These are phyloP conservation scores for Halcyon badia DNA, from an alignment of 2,797 vertebrate genomes.

Conservation along the genomic window DNA sequence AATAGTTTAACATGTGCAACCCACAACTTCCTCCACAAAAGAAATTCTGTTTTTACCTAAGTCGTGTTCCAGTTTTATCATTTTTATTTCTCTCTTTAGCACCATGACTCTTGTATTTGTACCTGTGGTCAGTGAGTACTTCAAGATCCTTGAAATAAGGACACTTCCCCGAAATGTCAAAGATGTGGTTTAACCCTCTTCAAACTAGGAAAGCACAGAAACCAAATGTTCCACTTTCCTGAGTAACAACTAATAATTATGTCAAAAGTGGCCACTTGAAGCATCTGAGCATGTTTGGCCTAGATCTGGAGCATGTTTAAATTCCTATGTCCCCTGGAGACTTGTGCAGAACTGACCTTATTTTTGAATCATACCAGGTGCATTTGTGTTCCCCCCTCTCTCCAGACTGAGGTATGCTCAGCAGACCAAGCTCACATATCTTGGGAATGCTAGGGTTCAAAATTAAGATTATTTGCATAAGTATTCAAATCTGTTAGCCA, in stretches of 20 bases:
- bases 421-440: not conserved
- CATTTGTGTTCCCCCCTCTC: not conserved
- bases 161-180: not conserved
- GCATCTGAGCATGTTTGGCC: rapidly evolving
- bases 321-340: not conserved
- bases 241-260: not conserved
- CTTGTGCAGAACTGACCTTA: not conserved
- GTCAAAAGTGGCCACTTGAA: not conserved
- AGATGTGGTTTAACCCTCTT: not conserved
- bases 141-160: not conserved
- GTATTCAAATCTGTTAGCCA: not conserved
- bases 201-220: not conserved
- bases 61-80: not conserved
- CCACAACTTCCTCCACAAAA: not conserved
- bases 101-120: not conserved
- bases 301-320: not conserved
- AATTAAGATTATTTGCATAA: not conserved
- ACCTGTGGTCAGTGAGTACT: rapidly evolving
- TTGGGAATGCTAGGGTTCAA: not conserved
- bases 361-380: not conserved
- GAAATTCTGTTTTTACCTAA: not conserved
- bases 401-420: not conserved
- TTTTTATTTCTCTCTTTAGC: not conserved
- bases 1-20: not conserved
- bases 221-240: not conserved